phyloP scores from a whole-genome alignment of 2,888 invertebrate genomes.

The Netelia fuscicornis region DNA sequence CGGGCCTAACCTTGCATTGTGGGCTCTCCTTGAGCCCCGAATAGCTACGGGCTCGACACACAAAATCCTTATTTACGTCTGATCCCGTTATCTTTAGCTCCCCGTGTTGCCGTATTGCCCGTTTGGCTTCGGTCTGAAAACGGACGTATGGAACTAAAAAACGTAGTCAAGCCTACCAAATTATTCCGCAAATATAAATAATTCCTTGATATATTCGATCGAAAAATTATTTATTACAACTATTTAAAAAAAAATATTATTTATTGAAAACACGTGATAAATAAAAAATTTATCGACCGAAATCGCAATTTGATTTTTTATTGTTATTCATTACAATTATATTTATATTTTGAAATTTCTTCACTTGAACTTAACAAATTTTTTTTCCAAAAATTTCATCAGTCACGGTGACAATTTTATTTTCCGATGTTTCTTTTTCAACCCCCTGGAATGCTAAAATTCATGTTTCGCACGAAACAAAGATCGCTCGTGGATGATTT shows the following conservation, averaged over 20 bases:
- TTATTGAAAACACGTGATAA: not conserved
- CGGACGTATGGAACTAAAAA: not conserved
- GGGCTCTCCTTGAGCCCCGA: slow-evolving; percentile 1
- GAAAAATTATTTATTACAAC: no score
- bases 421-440: no score
- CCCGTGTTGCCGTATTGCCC: slow-evolving; percentile 26
- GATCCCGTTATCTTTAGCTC: slow-evolving; percentile 57
- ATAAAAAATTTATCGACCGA: no score
- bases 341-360: no score
- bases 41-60: slow-evolving; percentile 30
- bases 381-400: no score
- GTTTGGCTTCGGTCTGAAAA: not conserved
- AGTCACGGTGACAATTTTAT: no score
- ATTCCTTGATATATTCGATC: not conserved
- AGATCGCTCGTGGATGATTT: not conserved
- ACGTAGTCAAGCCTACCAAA: not conserved
- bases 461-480: no score
- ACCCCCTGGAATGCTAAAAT: no score
- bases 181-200: not conserved
- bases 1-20: slow-evolving; percentile 42
- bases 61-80: slow-evolving; percentile 61
- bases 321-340: no score
- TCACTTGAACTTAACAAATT: no score
- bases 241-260: not conserved
- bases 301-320: no score